Base-by-base conservation (phyloP, 2,113 vertebrate species). In the Dolichotis patagonum region DNA sequence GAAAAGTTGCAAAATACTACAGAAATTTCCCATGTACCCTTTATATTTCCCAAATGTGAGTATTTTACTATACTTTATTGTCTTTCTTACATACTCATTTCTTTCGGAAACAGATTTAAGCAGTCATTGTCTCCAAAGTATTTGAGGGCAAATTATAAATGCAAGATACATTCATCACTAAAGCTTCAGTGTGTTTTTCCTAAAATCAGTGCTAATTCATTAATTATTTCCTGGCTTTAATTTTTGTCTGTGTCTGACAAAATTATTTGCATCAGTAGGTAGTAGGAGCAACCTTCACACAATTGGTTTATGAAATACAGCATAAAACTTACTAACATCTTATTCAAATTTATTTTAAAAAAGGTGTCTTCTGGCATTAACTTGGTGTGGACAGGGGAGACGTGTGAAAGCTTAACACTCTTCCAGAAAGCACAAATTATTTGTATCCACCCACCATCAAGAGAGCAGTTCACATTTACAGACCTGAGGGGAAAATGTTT, bases 141-240 rank as follows among this genome's bases (percentile, higher is more conserved):
- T 35, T 82, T 94, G 49, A 89, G 43, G n/a, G 14, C 5, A 56
- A 67, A 4, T 85, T 97, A 35, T 14, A 94, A 69, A 77, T 28
- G 63, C 81, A 43, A 69, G 69, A 32, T 62, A 12, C 22, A 46
- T 93, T 90, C 92, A 46, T n/a, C 14, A 14, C 35, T 73, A 60
- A 54, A 87, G 77, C 8, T 62, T 71, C 17, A 88, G 16, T 60
- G 14, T 90, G 28, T 87, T 24, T 62, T 94, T 69, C 24, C 17
- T 92, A 95, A 96, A 92, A 88, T 81, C 41, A 94, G 90, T 35
- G 5, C 13, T 67, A 35, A 67, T 67, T 46, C 22, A 38, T 88
- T n/a, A 58, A 30, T 88, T 46, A 81, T 46, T 81, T 81, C 49
- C 62, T 81, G 38, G 38, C 16, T 88, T 77, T 88, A 20, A 88